Conservation (phyloP, 53 echinoderm and acorn worm genomes). For the Hippasteria phrygiana region DNA sequence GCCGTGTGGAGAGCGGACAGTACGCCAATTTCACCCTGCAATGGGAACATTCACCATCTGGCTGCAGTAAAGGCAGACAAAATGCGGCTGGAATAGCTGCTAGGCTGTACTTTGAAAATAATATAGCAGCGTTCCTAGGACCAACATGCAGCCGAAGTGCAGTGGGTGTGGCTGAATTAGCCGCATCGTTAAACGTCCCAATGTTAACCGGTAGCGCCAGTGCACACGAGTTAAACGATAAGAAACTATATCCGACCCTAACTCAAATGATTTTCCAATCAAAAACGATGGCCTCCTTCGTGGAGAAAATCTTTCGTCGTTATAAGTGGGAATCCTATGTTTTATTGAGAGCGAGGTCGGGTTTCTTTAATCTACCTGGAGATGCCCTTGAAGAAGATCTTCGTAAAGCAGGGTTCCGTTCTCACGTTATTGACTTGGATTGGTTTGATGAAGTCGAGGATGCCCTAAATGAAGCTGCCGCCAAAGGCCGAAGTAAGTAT, state of each 20-base stretch:
- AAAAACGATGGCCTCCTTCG: not conserved
- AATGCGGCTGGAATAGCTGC: constrained; percentile 23
- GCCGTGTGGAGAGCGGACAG: constrained; percentile 55
- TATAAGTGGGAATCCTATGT: not conserved
- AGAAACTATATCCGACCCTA: constrained; percentile 55
- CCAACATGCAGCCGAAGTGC: constrained; percentile 15
- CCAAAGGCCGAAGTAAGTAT: constrained; percentile 17
- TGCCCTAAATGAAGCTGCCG: constrained; percentile 23
- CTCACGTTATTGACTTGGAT: not conserved
- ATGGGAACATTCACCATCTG: constrained; percentile 2
- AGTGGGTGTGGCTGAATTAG: constrained; percentile 13
- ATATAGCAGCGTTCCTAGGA: constrained; percentile 34
- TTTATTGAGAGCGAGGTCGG: not conserved
- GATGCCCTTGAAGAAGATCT: not conserved
- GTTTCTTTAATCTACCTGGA: not conserved
- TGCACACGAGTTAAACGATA: constrained; percentile 60
- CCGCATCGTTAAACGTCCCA: constrained; percentile 17
- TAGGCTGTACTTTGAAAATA: constrained; percentile 2
- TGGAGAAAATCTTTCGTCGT: not conserved
- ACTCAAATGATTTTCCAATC: constrained; percentile 17
- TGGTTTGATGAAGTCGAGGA: not conserved
- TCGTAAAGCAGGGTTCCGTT: not conserved
- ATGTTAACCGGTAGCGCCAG: constrained; percentile 4
- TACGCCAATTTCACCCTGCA: constrained; percentile 76
- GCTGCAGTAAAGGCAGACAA: constrained; percentile 11